Conservation (phyloP, 1,140 invertebrate genomes). For the Megalonaias nervosa region DNA sequence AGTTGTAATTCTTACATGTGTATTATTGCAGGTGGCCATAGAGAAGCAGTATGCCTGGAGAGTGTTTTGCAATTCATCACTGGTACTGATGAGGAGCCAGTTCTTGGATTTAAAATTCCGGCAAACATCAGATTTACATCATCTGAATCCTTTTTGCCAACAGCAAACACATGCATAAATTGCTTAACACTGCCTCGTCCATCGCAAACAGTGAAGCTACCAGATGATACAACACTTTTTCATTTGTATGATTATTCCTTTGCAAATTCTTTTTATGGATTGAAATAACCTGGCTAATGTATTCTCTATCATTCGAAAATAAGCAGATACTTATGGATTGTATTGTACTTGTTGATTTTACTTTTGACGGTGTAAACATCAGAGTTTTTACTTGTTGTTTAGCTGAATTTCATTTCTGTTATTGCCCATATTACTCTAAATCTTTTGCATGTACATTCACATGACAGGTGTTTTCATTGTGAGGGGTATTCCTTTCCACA, state of each 20-base stretch:
- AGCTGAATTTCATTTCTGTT: no score
- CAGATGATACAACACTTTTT: neutral
- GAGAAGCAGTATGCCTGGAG: neutral
- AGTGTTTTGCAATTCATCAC: constrained; percentile 1
- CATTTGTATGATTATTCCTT: constrained; percentile 28
- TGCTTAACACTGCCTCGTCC: neutral
- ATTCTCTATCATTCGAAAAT: no score
- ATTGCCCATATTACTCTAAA: no score
- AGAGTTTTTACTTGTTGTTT: no score
- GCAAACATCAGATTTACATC: neutral
- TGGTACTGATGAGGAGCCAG: constrained; percentile 13
- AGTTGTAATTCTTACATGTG: neutral
- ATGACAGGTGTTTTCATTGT: no score
- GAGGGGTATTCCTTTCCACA: no score
- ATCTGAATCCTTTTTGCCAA: constrained; percentile 1
- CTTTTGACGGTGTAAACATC: no score
- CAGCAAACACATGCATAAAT: constrained; percentile 4
- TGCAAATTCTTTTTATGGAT: constrained; percentile 24
- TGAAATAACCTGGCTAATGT: neutral
- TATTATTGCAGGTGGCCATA: constrained; percentile 3
- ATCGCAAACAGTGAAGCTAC: neutral
- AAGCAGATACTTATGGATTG: no score
- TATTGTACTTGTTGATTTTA: no score
- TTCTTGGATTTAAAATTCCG: constrained; percentile 6
- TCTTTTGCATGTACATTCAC: no score